Base-by-base conservation (phyloP, 2,113 vertebrate species). In the Chloropsis hardwickii region DNA sequence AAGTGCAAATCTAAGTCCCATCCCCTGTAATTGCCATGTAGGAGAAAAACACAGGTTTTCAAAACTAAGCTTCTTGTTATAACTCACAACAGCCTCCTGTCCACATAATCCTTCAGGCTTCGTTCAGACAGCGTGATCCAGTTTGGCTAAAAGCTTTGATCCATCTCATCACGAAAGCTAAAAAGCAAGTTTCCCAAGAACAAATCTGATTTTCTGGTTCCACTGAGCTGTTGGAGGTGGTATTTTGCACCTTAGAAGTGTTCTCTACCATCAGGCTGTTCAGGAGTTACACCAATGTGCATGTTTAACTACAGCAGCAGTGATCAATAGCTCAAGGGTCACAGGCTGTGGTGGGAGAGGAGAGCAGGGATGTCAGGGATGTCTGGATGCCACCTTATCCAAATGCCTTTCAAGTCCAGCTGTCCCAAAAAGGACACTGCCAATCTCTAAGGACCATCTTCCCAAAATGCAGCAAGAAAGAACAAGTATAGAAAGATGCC, bases 21-120 rank as follows among this genome's bases (percentile, higher is more conserved):
- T 56, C 58, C 80, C 39, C 42, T 24, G 61, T 47, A 73, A 91
- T 48, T 3, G 10, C 29, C 73, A 35, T 33, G 71, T 6, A 60
- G 44, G 66, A 81, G 83, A 60, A 94, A 96, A 94, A 81, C 14
- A 85, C 40, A 72, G 81, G 81, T 82, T 94, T 94, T 88, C 71
- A 81, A 90, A 94, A 89, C 51, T 62, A 76, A 92, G 86, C 60
- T 88, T 83, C 91, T 76, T 27, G 81, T 85, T 70, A 12, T 7
- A 58, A 81, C 9, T 1, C 61, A 60, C 60, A 45, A 64, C 45
- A 64, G 45, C 16, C 42, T 86, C 25, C 94, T 54, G 57, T 60
- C 77, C 64, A 56, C 12, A 4, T 21, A 65, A 31, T 31, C 79
- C 83, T 66, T 57, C 87, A 72, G 81, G 74, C 72, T 64, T 79